Percentiles rank a stretch among this genome's conserved stretches.
These are phyloP conservation scores for Turdus rufiventris DNA, from an alignment of 2,113 vertebrate species.

Conservation along the genomic window DNA sequence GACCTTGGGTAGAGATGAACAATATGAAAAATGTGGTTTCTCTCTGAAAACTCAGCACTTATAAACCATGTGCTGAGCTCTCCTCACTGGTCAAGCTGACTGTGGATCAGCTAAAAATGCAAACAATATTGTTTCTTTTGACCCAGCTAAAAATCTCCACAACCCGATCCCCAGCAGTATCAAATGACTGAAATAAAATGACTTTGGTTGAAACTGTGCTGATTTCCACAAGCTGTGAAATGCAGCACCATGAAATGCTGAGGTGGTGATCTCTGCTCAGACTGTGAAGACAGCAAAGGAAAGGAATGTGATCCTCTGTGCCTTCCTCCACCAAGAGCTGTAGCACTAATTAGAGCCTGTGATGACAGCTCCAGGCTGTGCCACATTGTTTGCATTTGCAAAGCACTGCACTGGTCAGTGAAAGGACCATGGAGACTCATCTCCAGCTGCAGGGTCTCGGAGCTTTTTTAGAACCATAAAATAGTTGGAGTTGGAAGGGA, in stretches of 20 bases:
- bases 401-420: neutral
- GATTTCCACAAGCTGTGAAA: neutral
- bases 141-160: neutral
- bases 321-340: neutral
- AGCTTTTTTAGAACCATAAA: neutral
- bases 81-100: neutral
- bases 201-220: neutral
- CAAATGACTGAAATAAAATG: neutral
- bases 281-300: neutral
- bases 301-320: neutral
- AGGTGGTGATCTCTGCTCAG: neutral
- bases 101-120: neutral
- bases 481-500: neutral
- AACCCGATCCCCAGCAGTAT: neutral
- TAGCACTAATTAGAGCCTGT: neutral
- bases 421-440: neutral
- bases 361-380: neutral
- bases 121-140: neutral
- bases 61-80: neutral
- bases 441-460: neutral
- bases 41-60: neutral
- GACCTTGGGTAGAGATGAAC: neutral
- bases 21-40: neutral
- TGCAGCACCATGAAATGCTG: rapidly evolving
- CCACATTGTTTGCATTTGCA: neutral